These are phyloP conservation scores for Macroglossus sobrinus DNA, from an alignment of 2,113 vertebrate genomes.

Conservation along the genomic window DNA sequence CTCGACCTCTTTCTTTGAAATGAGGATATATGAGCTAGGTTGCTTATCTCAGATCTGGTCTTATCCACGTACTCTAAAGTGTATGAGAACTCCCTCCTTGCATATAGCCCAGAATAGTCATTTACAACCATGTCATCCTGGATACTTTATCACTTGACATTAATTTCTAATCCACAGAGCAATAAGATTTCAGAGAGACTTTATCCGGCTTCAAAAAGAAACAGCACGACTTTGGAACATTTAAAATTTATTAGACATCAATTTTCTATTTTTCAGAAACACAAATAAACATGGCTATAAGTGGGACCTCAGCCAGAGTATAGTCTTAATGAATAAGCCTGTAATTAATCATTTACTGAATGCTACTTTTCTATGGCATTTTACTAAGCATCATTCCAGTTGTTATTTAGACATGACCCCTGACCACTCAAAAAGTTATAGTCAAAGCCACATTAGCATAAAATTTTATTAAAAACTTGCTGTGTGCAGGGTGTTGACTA, in stretches of 20 bases:
- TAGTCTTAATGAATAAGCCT: neutral
- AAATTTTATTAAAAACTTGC: neutral
- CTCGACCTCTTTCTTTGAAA: constrained; percentile 49
- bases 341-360: neutral
- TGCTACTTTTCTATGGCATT: neutral
- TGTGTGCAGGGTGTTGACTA: neutral
- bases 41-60: neutral
- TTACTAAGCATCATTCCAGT: neutral
- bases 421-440: neutral
- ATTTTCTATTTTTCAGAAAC: constrained; percentile 2
- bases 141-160: constrained; percentile 3
- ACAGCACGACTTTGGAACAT: neutral
- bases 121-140: neutral
- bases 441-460: neutral
- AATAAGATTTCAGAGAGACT: neutral
- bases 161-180: neutral
- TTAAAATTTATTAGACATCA: neutral
- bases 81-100: neutral
- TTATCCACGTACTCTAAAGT: neutral
- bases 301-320: neutral
- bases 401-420: neutral
- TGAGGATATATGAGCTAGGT: neutral
- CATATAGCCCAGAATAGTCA: neutral
- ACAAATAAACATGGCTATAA: neutral
- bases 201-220: neutral